These are phyloP conservation scores for Zosterops borbonicus DNA, from an alignment of 2,113 vertebrate species.

Conservation along the genomic window DNA sequence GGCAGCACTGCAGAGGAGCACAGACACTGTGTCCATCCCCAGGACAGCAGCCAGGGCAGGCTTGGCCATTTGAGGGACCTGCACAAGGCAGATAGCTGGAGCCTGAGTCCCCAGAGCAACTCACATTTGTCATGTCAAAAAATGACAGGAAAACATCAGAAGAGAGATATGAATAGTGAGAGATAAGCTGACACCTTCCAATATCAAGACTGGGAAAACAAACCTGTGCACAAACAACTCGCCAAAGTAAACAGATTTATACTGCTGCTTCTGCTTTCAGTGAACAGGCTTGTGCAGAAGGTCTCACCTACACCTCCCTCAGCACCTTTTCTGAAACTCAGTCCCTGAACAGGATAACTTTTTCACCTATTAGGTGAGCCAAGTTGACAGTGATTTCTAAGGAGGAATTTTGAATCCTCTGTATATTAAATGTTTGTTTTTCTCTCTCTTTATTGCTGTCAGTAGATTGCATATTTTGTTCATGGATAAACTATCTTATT, in stretches of 20 bases:
- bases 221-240: background rate
- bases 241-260: background rate
- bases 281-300: accelerated
- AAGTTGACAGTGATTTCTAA: background rate
- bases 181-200: background rate
- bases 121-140: background rate
- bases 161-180: background rate
- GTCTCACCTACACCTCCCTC: background rate
- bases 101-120: background rate
- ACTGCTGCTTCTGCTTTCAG: background rate
- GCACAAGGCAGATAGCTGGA: background rate
- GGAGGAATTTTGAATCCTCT: background rate
- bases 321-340: background rate
- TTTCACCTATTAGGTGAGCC: background rate
- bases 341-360: background rate
- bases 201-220: background rate
- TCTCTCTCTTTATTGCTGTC: background rate
- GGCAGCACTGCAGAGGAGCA: background rate
- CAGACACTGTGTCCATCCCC: background rate
- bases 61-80: background rate
- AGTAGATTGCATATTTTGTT: background rate
- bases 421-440: background rate
- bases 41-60: background rate
- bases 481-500: background rate
- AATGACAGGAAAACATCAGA: background rate